phyloP scores from a whole-genome alignment of 2,113 vertebrate genomes.

The Orthochromis indermauri region DNA sequence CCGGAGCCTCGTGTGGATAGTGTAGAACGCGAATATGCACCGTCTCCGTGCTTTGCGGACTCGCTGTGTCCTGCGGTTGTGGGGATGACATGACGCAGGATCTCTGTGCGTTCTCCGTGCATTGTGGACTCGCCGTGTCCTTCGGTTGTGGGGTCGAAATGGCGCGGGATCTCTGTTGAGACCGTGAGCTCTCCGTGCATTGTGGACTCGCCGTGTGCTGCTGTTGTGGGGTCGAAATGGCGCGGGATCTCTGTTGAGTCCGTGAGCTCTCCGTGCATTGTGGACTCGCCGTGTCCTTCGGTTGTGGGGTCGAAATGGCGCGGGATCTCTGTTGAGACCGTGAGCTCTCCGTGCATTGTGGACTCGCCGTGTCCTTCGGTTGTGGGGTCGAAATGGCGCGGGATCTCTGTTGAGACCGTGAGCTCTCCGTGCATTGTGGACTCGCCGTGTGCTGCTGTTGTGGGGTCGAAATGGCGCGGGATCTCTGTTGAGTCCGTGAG shows the following conservation, averaged over 20 bases:
- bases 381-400: rapidly evolving
- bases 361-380: rapidly evolving
- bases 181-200: rapidly evolving
- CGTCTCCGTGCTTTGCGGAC: no score
- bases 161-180: no score
- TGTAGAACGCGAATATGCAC: rapidly evolving
- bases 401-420: no score
- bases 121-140: no score
- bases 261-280: rapidly evolving
- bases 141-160: rapidly evolving
- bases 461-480: no score
- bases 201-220: rapidly evolving
- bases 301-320: rapidly evolving
- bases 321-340: rapidly evolving
- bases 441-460: rapidly evolving
- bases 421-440: rapidly evolving
- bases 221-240: rapidly evolving
- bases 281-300: no score
- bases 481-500: no score
- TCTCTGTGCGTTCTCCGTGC: no score
- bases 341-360: rapidly evolving
- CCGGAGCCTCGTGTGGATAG: no score
- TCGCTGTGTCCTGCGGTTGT: rapidly evolving
- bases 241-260: no score
- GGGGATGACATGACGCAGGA: rapidly evolving